Conservation (phyloP, 2,888 invertebrate genomes). For the Myathropa florea region DNA sequence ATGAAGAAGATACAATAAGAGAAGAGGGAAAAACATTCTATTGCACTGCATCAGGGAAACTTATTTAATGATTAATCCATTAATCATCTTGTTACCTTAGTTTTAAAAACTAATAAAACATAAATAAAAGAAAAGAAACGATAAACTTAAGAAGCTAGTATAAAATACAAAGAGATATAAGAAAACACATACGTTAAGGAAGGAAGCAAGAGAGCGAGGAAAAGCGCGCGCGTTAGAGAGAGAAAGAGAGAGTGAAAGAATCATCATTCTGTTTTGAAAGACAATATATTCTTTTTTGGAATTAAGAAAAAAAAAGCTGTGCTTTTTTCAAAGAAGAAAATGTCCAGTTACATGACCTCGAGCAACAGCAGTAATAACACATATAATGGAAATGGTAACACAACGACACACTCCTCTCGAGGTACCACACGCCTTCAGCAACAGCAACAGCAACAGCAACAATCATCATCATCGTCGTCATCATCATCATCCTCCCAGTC, state of each 20-base stretch:
- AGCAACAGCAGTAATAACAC: slow-evolving; percentile 65
- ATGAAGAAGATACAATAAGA: not conserved
- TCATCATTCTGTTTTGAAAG: slow-evolving; percentile 22
- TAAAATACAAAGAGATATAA: slow-evolving; percentile 69
- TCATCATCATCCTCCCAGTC: slow-evolving; percentile 72
- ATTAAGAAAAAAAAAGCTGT: slow-evolving; percentile 35
- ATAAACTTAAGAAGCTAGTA: slow-evolving; percentile 66
- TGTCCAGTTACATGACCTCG: slow-evolving; percentile 67
- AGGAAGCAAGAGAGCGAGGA: slow-evolving; percentile 10
- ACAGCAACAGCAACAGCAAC: slow-evolving; percentile 71
- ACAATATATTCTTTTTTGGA: slow-evolving; percentile 43
- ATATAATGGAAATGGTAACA: slow-evolving; percentile 72
- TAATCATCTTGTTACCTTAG: slow-evolving; percentile 69
- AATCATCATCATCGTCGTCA: slow-evolving; percentile 36
- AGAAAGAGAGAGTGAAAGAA: slow-evolving; percentile 4
- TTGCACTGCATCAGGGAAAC: slow-evolving; percentile 67
- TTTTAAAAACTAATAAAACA: slow-evolving; percentile 64
- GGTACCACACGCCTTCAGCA: slow-evolving; percentile 67
- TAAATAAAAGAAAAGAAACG: slow-evolving; percentile 16
- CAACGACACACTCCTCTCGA: slow-evolving; percentile 68
- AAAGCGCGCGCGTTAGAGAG: not conserved
- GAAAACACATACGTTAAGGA: slow-evolving; percentile 16
- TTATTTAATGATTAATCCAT: slow-evolving; percentile 54
- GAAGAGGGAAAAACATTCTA: slow-evolving; percentile 36
- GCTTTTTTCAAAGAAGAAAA: slow-evolving; percentile 49